Evolutionary conservation across 2,113 vertebrate species (phyloP).

Genomic region (Polyodon spathula): DNA sequence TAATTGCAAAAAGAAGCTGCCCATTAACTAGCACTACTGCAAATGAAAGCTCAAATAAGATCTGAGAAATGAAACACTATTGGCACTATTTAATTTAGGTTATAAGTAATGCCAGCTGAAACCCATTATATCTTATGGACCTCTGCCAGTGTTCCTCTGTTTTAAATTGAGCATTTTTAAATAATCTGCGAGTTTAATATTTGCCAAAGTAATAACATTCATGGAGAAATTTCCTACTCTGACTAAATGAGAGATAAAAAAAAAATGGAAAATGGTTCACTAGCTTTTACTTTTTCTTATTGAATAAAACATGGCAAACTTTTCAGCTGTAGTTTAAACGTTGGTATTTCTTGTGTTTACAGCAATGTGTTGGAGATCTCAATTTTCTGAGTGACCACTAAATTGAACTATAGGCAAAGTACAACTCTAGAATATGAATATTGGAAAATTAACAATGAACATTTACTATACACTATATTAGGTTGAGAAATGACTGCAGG

Average conservation of each 20-base stretch:
- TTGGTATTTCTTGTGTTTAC: too few species aligned
- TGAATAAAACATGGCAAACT: too few species aligned
- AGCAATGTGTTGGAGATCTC: too few species aligned
- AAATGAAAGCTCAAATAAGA: conserved; percentile 34
- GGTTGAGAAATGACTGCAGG: too few species aligned
- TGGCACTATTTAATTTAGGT: conserved; percentile 29
- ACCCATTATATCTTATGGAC: conserved; percentile 22
- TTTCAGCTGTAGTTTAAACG: too few species aligned
- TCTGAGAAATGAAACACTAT: conserved; percentile 31
- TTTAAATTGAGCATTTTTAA: conserved; percentile 17
- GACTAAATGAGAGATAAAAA: conserved; percentile 18
- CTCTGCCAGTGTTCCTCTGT: conserved; percentile 9
- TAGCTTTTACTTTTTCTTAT: too few species aligned
- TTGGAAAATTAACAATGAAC: too few species aligned
- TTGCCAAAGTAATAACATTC: conserved; percentile 17
- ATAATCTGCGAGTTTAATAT: conserved; percentile 17
- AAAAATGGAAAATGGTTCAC: not conserved
- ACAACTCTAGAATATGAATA: too few species aligned
- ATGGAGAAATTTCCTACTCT: not conserved
- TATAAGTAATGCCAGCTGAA: conserved; percentile 23
- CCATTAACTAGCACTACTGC: conserved; percentile 40
- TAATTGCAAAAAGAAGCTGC: conserved; percentile 57
- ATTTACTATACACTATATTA: too few species aligned
- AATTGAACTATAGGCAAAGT: too few species aligned
- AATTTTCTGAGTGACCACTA: too few species aligned